A percentile compares a stretch with the other conserved stretches of the same genome.
Conservation (phyloP, 2,888 invertebrate genomes). For the Meloe dianella region DNA sequence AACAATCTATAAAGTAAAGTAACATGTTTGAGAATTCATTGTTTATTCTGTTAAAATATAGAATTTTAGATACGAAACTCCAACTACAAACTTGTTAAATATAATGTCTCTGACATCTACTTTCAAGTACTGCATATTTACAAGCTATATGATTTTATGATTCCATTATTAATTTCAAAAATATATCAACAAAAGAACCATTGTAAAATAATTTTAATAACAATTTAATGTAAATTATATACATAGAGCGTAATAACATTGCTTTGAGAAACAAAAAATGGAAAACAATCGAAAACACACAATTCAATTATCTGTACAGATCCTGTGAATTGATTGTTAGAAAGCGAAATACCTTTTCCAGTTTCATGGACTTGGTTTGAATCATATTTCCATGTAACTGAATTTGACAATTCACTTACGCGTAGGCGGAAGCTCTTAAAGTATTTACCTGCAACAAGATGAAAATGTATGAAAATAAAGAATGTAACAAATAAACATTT, state of each 20-base stretch:
- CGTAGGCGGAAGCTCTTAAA: constrained; percentile 19
- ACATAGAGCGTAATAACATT: background rate
- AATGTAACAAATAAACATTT: background rate
- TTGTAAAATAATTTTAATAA: background rate
- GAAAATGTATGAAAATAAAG: constrained; percentile 21
- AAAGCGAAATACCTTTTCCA: constrained; percentile 24
- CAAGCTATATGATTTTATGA: no score
- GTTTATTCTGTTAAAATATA: background rate
- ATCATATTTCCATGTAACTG: constrained; percentile 43
- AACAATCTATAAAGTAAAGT: background rate
- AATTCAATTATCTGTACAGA: background rate
- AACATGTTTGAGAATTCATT: background rate
- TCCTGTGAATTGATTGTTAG: background rate
- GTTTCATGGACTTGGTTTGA: constrained; percentile 41
- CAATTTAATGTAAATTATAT: background rate
- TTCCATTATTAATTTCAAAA: background rate
- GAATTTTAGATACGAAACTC: no score
- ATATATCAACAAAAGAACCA: background rate
- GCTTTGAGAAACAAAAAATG: background rate
- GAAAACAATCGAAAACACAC: background rate
- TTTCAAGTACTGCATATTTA: no score
- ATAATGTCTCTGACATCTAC: no score
- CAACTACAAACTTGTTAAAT: no score
- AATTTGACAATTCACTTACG: constrained; percentile 39
- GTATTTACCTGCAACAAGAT: constrained; percentile 35